Evolutionary conservation across 2,797 vertebrate genomes (phyloP), one percentile per base, ranked within the genome.

Genomic region (Scarus forsteni): DNA sequence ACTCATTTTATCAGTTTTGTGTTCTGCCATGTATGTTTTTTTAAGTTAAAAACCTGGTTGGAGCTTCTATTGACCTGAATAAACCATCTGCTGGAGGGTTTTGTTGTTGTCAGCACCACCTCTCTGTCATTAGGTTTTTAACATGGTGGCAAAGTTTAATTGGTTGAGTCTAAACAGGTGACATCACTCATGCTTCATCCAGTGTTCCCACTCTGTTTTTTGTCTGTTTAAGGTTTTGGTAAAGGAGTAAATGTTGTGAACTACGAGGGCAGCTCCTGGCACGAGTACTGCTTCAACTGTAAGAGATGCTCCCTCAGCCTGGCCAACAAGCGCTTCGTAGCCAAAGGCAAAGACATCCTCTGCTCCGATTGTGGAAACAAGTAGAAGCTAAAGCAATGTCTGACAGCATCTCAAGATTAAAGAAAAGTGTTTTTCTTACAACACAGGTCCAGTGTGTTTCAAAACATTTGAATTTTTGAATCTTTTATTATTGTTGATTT

Each of bases 201-300:
- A 27, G 27, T 27, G 4, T 27, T 27, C n/a, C 50, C 34, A 27
- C 39, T 27, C 7, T 55, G 6, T 9, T 53, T 40, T 73, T 0
- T 10, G 12, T 77, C 18, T 67, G 43, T 49, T 10, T 5, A 92
- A 97, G 97, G 96, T 74, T 99, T 99, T 84, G 97, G 97, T 84
- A 97, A 96, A 95, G 98, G 97, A 66, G 95, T 97, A 85, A 97
- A 96, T 49, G 97, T 99, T 83, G 97, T 99, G 92, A 98, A 95
- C 92, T 97, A 97, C 0, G 97, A 99, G 88, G 97, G 96, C 75
- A 91, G 94, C 79, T 95, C 96, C 77, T 99, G 97, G 97, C 98
- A 99, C 0, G 97, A 98, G 81, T 97, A 98, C 88, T 99, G 98
- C 94, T 99, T 99, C 95, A 98, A 95, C 90, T 99, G 98, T 85